Evolutionary conservation across 1,140 invertebrate species (phyloP).

Genomic region (Oncopeltus fasciatus): DNA sequence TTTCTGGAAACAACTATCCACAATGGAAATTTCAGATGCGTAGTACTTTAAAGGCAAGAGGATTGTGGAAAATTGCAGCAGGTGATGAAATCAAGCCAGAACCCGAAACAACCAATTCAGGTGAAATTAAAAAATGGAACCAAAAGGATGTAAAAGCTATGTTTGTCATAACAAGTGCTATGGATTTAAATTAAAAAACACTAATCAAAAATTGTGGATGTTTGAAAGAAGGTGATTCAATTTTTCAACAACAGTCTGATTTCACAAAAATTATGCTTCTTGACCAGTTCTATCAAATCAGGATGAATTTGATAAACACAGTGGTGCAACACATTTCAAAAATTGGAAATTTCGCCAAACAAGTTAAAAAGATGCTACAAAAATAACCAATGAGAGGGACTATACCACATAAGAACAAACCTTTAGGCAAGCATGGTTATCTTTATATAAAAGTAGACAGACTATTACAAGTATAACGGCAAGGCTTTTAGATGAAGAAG

Average conservation of each 20-base stretch:
- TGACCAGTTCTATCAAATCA: background rate
- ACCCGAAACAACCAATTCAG: too few species aligned
- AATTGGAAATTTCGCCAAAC: background rate
- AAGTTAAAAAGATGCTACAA: background rate
- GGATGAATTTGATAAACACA: background rate
- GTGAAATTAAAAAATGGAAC: too few species aligned
- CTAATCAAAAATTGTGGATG: background rate
- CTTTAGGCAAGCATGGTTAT: background rate
- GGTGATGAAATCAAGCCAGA: too few species aligned
- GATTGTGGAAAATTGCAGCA: too few species aligned
- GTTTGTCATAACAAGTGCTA: background rate
- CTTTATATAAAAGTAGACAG: background rate
- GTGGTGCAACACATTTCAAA: background rate
- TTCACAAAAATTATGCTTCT: background rate
- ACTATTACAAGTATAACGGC: background rate
- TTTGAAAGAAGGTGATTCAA: background rate
- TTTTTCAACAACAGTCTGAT: background rate
- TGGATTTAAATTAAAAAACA: background rate
- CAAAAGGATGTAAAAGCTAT: too few species aligned
- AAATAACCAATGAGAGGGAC: background rate
- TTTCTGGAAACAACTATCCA: too few species aligned
- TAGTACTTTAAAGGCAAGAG: too few species aligned
- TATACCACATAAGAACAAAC: background rate
- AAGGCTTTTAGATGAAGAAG: background rate
- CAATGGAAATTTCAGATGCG: too few species aligned